A percentile compares a stretch with the other conserved stretches of the same genome.
Conservation (phyloP, 2,113 vertebrate species). For the Pavo muticus region DNA sequence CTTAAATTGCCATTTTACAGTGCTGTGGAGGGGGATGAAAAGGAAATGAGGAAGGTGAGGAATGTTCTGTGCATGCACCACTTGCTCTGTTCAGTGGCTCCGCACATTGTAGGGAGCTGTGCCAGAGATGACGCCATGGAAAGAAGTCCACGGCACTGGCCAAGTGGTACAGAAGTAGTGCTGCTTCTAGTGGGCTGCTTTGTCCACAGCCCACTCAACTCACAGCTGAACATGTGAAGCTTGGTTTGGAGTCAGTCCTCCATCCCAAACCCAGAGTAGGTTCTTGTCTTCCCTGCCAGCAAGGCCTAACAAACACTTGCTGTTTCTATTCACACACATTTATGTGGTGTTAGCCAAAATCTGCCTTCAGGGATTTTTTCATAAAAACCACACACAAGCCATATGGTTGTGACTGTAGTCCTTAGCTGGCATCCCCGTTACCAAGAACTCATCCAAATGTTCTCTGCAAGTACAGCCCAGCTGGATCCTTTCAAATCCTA, state of each 20-base stretch:
- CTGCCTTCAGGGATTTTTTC: neutral
- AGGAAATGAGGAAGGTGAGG: neutral
- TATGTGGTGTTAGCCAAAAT: neutral
- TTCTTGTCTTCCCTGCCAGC: neutral
- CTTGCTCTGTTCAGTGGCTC: neutral
- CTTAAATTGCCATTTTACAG: neutral
- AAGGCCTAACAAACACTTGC: neutral
- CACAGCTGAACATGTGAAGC: neutral
- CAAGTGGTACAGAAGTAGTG: neutral
- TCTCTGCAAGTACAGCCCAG: neutral
- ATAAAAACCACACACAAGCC: neutral
- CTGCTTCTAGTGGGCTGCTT: neutral
- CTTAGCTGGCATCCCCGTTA: neutral
- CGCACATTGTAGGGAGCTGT: neutral
- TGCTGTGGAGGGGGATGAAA: neutral
- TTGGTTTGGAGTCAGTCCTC: neutral
- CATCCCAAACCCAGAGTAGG: neutral
- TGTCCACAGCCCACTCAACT: neutral
- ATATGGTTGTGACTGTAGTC: neutral
- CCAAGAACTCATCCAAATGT: neutral
- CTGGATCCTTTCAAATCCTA: neutral
- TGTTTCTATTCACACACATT: neutral
- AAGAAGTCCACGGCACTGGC: neutral
- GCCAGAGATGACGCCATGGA: neutral
- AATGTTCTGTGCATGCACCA: neutral